A percentile compares a stretch with the other conserved stretches of the same genome.
phyloP scores from a whole-genome alignment of 2,888 invertebrate genomes.

The Odontocolon sp. region DNA sequence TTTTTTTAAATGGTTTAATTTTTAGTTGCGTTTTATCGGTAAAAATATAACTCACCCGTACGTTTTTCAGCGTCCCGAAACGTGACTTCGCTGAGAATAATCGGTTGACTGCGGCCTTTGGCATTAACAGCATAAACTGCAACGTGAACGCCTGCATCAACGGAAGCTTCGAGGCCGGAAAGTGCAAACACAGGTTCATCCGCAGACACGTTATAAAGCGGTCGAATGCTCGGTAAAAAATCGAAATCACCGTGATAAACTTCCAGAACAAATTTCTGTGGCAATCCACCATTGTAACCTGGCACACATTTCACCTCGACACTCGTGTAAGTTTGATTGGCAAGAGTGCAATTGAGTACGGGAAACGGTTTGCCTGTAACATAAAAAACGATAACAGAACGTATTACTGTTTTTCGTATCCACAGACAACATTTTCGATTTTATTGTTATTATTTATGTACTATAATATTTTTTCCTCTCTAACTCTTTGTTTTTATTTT shows the following conservation, averaged over 20 bases:
- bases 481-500: too few species aligned
- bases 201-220: conserved; percentile 84
- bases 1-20: too few species aligned
- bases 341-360: conserved; percentile 91
- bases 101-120: conserved; percentile 89
- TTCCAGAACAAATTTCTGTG: conserved; percentile 92
- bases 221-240: conserved; percentile 70
- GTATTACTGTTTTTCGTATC: not conserved
- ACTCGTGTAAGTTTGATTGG: conserved; percentile 92
- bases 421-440: not conserved
- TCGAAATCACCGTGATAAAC: conserved; percentile 84
- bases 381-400: conserved; percentile 12
- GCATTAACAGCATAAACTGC: conserved; percentile 90
- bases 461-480: not conserved
- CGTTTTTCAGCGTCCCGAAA: conserved; percentile 91
- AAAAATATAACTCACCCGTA: conserved; percentile 83
- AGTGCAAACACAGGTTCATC: conserved; percentile 89
- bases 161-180: conserved; percentile 87
- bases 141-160: conserved; percentile 89
- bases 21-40: not conserved
- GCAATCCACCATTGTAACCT: conserved; percentile 94
- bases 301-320: conserved; percentile 91
- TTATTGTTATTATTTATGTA: not conserved
- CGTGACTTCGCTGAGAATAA: conserved; percentile 88
- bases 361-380: conserved; percentile 90